phyloP scores from a whole-genome alignment of 2,113 vertebrate genomes.

The Tachycineta bicolor region DNA sequence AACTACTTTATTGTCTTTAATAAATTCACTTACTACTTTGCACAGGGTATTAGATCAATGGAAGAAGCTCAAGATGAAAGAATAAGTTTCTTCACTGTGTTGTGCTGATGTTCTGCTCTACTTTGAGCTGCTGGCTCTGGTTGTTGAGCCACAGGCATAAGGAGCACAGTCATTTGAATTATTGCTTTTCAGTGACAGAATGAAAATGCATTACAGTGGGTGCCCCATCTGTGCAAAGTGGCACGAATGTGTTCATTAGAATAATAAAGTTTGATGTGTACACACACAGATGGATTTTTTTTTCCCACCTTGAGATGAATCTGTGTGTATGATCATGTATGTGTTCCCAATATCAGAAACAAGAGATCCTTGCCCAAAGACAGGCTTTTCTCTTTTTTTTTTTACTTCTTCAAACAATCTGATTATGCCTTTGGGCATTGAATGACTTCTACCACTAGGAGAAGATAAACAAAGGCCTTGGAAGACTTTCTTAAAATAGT shows the following conservation, averaged over 20 bases:
- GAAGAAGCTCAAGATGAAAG: neutral
- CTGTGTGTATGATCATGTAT: neutral
- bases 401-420: neutral
- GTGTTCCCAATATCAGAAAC: neutral
- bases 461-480: neutral
- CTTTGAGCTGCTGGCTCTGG: neutral
- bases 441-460: neutral
- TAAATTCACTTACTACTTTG: neutral
- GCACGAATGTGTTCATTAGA: neutral
- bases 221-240: neutral
- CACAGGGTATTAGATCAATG: neutral
- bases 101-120: neutral
- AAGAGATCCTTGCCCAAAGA: neutral
- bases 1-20: neutral
- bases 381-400: neutral
- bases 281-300: neutral
- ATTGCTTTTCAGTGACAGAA: neutral
- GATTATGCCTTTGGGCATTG: neutral
- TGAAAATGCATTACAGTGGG: neutral
- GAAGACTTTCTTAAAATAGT: neutral
- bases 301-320: neutral
- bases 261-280: neutral
- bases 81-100: neutral
- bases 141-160: neutral
- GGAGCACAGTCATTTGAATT: neutral